Base-by-base conservation (phyloP, 2,113 vertebrate species). In the Ictidomys tridecemlineatus region DNA sequence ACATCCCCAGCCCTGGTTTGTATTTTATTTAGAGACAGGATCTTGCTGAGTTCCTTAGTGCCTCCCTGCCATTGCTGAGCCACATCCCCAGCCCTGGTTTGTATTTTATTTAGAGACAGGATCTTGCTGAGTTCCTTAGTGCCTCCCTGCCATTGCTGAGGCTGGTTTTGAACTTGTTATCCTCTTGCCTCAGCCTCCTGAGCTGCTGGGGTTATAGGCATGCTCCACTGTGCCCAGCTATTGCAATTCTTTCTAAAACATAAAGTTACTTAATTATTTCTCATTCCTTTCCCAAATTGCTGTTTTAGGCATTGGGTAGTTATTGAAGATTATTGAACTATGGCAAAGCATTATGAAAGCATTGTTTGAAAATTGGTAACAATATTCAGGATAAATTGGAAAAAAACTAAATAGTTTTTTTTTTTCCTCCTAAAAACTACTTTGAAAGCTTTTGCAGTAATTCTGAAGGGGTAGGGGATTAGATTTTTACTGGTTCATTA, bases 381-480 rank as follows among this genome's bases (percentile, higher is more conserved):
- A 69, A 7, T 91, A 69, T 86, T 92, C 39, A 73, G 58, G 53
- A 85, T 85, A 77, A 78, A 1, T 37, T 91, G 61, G 82, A 63
- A 87, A 85, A 73, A 85, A 85, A 87, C 63, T 8, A 26, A 8
- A 11, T 72, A 26, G 45, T 45, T 45, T 11, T 51, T 51, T 51
- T 51, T 51, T 51, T 51, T 39, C 6, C 13, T 13, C 48, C 48
- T 51, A 51, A 51, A 51, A 76, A 85, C 24, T 77, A 42, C 77
- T 94, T 56, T 87, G 77, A 95, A 89, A 78, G n/a, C 42, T 91
- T 95, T 95, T 72, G 30, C 3, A 67, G 12, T 93, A 67, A n/a
- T 77, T 94, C 34, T 67, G 51, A 83, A 92, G 85, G 13, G 85
- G 13, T 73, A 30, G 90, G 45, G 8, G 79, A 86, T 30, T 96